phyloP scores from a whole-genome alignment of 2,888 invertebrate species.

The Gonocerus acuteangulatus region DNA sequence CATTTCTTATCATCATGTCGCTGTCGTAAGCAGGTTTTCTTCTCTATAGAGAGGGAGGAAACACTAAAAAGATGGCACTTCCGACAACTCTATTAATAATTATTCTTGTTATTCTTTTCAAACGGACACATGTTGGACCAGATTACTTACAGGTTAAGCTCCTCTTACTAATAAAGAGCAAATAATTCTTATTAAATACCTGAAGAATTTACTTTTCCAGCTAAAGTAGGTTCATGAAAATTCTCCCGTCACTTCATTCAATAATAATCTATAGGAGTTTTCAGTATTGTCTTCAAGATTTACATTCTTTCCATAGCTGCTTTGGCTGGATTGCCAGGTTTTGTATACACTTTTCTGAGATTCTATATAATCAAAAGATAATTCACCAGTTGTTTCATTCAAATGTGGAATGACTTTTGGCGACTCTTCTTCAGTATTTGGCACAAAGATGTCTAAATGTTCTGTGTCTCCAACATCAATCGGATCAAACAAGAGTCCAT shows the following conservation, averaged over 20 bases:
- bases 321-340: conserved; percentile 11
- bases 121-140: no score
- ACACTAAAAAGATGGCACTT: no score
- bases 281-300: conserved; percentile 10
- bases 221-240: conserved; percentile 13
- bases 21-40: no score
- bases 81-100: no score
- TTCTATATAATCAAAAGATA: conserved; percentile 26
- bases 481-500: conserved; percentile 31
- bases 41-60: no score
- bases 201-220: no score
- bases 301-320: not conserved
- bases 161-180: no score
- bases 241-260: conserved; percentile 34
- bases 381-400: conserved; percentile 31
- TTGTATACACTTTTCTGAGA: not conserved
- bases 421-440: not conserved
- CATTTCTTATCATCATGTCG: no score
- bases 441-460: conserved; percentile 1
- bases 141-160: no score
- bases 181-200: no score
- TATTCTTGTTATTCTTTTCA: no score
- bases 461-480: conserved; percentile 14
- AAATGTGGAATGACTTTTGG: conserved; percentile 23
- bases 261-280: conserved; percentile 19